Evolutionary conservation across 92 coral and sea anemone species (phyloP), one percentile per base, ranked within the genome.

Genomic region (Paramuricea clavata): DNA sequence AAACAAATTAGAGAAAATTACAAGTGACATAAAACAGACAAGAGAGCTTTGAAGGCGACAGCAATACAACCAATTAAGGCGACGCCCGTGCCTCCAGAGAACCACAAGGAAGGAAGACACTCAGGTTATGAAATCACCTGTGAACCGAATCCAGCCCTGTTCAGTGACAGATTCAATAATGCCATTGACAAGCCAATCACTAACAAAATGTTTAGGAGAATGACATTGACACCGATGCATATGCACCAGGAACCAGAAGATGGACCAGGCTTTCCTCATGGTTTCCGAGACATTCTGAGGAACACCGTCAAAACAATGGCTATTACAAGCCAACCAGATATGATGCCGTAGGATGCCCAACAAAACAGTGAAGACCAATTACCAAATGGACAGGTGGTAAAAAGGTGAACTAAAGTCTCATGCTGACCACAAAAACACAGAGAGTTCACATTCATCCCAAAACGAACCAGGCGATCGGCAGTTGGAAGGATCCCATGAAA

Each of bases 301-400:
- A 16, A 7, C 2, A 12, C 16, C 4, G 17, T 65, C 72, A 26
- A 65, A 65, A 12, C 7, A 2, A 65, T 25, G 22, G 3, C 2
- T 7, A 26, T 65, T 65, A 12, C 72, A 25, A 26, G 12, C 34
- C 5, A 65, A 17, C 72, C 72, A 65, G 11, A 65, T 32, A 3
- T 65, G 72, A 65, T 65, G 72, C 34, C 72, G 72, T 5, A 65
- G 34, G 22, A 65, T 65, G 16, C 72, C 72, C 30, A 65, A 17
- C 1, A 65, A 17, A 4, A 25, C 72, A 12, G 30, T 25, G 16
- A 2, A 65, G 33, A 2, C 33, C 2, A 8, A 27, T n/a, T 12
- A 7, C 6, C 41, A 7, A 65, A 27, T 3, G 72, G 72, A 32
- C 72, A 65, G 2, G 33, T 7, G 6, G 72, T 11, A 26, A 65